Evolutionary conservation across 2,113 vertebrate genomes (phyloP).

Genomic region (Nyctereutes procyonoides): DNA sequence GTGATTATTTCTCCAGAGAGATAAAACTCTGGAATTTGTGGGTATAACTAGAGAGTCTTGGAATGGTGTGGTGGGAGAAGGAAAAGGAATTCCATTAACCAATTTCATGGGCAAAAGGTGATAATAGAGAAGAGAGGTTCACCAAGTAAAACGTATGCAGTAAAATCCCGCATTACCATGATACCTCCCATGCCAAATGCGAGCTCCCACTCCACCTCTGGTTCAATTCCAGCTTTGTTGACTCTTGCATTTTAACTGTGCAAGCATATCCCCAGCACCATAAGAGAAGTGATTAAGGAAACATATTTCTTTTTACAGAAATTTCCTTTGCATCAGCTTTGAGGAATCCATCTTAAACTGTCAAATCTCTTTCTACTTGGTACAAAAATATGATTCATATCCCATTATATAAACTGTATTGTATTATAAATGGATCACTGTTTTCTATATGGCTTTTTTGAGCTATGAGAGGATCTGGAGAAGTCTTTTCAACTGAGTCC

Average conservation of each 20-base stretch:
- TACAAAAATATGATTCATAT: conserved; percentile 59
- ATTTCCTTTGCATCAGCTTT: conserved; percentile 63
- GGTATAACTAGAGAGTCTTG: neutral
- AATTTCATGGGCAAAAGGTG: conserved; percentile 26
- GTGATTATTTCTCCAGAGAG: neutral
- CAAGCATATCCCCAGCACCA: neutral
- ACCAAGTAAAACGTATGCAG: neutral
- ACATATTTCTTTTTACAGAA: conserved; percentile 47
- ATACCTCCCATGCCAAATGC: neutral
- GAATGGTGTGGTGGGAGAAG: neutral
- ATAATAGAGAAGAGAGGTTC: neutral
- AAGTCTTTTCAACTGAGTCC: conserved; percentile 45
- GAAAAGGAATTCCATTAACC: conserved; percentile 14
- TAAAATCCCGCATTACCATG: neutral
- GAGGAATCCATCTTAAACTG: conserved; percentile 51
- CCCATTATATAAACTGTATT: conserved; percentile 62
- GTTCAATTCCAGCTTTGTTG: conserved; percentile 22
- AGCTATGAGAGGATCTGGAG: conserved; percentile 8
- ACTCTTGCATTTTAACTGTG: conserved; percentile 1
- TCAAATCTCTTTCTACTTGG: conserved; percentile 54
- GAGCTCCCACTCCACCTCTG: neutral
- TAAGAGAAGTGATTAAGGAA: conserved; percentile 64
- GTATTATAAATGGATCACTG: conserved; percentile 57
- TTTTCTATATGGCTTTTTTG: conserved; percentile 58
- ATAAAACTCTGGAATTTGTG: neutral